Evolutionary conservation across 2,113 vertebrate genomes (phyloP).

Genomic region (Pelmatolapia mariae): DNA sequence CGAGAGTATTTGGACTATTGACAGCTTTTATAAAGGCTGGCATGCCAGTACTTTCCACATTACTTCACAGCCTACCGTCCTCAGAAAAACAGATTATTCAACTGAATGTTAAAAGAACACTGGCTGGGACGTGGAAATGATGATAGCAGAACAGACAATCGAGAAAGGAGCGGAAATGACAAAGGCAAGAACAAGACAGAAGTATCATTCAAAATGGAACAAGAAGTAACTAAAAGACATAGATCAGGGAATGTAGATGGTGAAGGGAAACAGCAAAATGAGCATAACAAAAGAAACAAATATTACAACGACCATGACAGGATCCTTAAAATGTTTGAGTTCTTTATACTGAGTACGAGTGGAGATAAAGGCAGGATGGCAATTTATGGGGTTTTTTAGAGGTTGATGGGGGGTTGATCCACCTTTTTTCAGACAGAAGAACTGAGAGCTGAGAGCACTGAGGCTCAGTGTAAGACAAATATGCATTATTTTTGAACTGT

Average conservation of each 20-base stretch:
- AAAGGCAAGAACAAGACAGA: not conserved
- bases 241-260: not conserved
- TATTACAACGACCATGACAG: not conserved
- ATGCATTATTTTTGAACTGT: not conserved
- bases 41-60: not conserved
- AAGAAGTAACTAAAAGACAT: not conserved
- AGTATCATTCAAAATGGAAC: not conserved
- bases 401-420: not conserved
- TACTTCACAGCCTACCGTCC: not conserved
- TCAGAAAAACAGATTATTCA: not conserved
- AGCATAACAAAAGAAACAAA: not conserved
- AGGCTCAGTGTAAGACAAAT: not conserved
- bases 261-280: not conserved
- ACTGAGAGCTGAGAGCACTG: not conserved
- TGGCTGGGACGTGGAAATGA: not conserved
- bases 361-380: not conserved
- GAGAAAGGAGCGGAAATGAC: not conserved
- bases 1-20: not conserved
- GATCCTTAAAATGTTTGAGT: not conserved
- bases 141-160: not conserved
- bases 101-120: not conserved
- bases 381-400: accelerated
- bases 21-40: not conserved
- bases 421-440: not conserved
- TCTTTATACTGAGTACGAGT: not conserved